A percentile compares a stretch with the other conserved stretches of the same genome.
Evolutionary conservation across 1,140 invertebrate species (phyloP).

Genomic region (Drosophila ficusphila): DNA sequence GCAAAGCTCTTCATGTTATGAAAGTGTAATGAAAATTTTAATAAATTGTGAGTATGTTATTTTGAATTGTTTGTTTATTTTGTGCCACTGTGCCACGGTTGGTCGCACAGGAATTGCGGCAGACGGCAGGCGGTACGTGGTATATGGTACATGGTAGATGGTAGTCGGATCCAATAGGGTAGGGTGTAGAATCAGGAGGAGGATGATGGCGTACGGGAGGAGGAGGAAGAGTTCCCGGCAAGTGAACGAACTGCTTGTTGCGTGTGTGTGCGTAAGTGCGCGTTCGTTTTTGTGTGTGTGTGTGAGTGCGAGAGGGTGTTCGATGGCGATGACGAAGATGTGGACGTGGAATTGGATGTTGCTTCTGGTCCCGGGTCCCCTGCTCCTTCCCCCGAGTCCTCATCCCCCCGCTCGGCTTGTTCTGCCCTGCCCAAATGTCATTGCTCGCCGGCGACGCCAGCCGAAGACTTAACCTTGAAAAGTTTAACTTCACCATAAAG

Average conservation of each 20-base stretch:
- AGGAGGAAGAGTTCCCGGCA: conserved; percentile 35
- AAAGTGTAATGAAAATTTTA: background rate
- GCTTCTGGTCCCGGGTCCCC: conserved; percentile 25
- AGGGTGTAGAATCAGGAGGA: conserved; percentile 12
- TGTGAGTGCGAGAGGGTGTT: conserved; percentile 14
- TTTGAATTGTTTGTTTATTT: background rate
- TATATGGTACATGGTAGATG: conserved; percentile 6
- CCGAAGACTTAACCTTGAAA: conserved; percentile 75
- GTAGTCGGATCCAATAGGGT: background rate
- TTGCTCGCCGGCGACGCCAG: conserved; percentile 59
- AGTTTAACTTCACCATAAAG: conserved; percentile 54
- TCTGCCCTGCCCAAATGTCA: conserved; percentile 64
- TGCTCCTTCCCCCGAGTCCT: background rate
- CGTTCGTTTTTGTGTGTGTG: background rate
- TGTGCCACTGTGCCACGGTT: conserved; percentile 29
- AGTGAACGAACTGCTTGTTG: conserved; percentile 51
- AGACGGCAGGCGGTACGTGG: conserved; percentile 29
- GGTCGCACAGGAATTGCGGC: conserved; percentile 39
- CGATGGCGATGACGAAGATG: conserved; percentile 25
- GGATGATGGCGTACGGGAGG: conserved; percentile 11
- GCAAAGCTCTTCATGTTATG: too few relatives aligned
- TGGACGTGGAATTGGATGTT: conserved; percentile 41
- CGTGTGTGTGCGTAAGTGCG: conserved; percentile 19
- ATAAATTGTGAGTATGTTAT: background rate
- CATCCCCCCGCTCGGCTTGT: background rate